Evolutionary conservation across 35 echinoderm and acorn worm genomes (phyloP).

Genomic region (Ophioderma brevispina): DNA sequence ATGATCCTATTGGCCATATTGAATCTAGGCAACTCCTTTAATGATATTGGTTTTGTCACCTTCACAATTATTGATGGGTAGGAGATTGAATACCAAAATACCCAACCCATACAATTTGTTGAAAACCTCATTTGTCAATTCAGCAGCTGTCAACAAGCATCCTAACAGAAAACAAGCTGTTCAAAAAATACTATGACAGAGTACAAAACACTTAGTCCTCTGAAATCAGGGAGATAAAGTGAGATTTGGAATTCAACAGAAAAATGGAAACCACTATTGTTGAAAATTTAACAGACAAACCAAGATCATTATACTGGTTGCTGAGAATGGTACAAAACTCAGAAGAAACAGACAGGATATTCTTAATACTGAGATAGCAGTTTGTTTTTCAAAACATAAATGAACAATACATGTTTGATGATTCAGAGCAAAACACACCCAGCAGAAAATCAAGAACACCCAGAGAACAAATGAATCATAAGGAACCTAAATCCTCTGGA

Average conservation of each 20-base stretch:
- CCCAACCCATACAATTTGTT: conserved; percentile 1
- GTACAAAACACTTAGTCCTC: too few relatives aligned
- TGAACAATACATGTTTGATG: too few relatives aligned
- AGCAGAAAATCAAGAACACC: too few relatives aligned
- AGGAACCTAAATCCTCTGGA: too few relatives aligned
- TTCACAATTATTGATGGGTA: conserved; percentile 27
- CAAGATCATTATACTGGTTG: background rate
- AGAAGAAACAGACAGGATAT: too few relatives aligned
- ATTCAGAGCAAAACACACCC: too few relatives aligned
- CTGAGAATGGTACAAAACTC: background rate
- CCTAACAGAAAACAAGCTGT: background rate
- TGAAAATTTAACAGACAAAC: background rate
- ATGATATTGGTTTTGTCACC: background rate
- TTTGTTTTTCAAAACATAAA: too few relatives aligned
- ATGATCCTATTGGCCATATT: conserved; percentile 51
- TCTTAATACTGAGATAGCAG: too few relatives aligned
- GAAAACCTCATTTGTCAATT: background rate
- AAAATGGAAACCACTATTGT: conserved; percentile 6
- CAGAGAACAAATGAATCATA: too few relatives aligned
- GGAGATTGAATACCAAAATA: conserved; percentile 41
- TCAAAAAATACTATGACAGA: too few relatives aligned
- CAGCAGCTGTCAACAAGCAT: conserved; percentile 1
- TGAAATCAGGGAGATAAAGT: background rate
- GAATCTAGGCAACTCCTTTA: conserved; percentile 59
- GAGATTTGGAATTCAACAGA: conserved; percentile 27